These are phyloP conservation scores for Taenioides sp. DNA, from an alignment of 2,797 vertebrate species.

Conservation along the genomic window DNA sequence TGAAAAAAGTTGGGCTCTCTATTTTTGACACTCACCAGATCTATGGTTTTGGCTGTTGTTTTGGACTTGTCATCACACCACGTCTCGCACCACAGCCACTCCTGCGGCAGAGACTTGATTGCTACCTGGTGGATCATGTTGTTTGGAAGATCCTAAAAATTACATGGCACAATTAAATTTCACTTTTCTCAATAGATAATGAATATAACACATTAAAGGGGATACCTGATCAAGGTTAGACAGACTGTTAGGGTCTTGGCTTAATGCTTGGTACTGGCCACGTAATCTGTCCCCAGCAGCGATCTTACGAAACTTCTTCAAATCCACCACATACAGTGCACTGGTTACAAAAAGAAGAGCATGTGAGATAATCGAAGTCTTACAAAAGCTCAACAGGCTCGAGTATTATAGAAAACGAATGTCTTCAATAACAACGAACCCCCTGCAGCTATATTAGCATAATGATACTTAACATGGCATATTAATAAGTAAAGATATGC, in stretches of 20 bases:
- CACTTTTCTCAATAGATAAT: neutral
- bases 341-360: slow-evolving; percentile 64
- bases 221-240: slow-evolving; percentile 96
- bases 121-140: slow-evolving; percentile 98
- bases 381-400: neutral
- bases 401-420: neutral
- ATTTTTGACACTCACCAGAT: slow-evolving; percentile 82
- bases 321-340: slow-evolving; percentile 94
- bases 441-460: neutral
- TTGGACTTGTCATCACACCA: slow-evolving; percentile 95
- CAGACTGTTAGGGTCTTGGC: slow-evolving; percentile 95
- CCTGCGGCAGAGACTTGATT: slow-evolving; percentile 96
- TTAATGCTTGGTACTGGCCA: slow-evolving; percentile 94
- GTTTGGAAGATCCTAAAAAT: slow-evolving; percentile 93
- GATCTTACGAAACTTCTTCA: slow-evolving; percentile 94
- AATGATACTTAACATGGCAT: neutral
- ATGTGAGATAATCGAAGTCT: neutral
- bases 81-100: slow-evolving; percentile 99
- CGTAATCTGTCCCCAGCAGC: slow-evolving; percentile 93
- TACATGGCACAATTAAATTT: neutral
- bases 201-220: neutral
- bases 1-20: neutral
- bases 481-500: slow-evolving; percentile 6
- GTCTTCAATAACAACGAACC: slow-evolving; percentile 20
- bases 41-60: slow-evolving; percentile 90